Percentiles rank a stretch among this genome's conserved stretches.
Evolutionary conservation across 1,140 invertebrate species (phyloP).

Genomic region (Mycetomoellerius zeteki): DNA sequence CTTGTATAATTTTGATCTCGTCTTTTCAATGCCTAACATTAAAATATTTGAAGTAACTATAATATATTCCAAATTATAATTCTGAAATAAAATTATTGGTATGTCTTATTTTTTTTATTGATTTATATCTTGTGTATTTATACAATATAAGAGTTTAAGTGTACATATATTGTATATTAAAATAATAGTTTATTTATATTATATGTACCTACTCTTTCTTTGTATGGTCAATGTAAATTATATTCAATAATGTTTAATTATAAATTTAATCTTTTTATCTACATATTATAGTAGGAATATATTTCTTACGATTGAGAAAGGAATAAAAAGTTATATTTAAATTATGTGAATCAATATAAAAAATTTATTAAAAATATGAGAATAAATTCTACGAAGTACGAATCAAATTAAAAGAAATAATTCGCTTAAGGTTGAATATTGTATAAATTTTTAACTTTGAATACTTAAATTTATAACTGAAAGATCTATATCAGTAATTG

Average conservation of each 20-base stretch:
- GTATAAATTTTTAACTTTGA: neutral
- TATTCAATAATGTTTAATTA: neutral
- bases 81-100: neutral
- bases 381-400: neutral
- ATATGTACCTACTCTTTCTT: too few species aligned
- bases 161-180: neutral
- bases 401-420: slow-evolving; percentile 6
- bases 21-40: neutral
- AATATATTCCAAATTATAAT: neutral
- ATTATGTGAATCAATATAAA: neutral
- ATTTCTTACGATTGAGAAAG: neutral
- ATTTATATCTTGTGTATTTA: neutral
- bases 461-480: neutral
- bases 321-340: neutral
- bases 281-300: neutral
- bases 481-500: neutral
- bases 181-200: neutral
- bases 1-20: neutral
- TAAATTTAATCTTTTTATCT: neutral
- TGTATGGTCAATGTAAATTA: neutral
- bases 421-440: neutral
- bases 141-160: neutral
- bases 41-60: neutral
- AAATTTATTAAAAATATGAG: neutral
- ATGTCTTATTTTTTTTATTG: neutral